These are phyloP conservation scores for Fregata magnificens DNA, from an alignment of 2,113 vertebrate species.

Conservation along the genomic window DNA sequence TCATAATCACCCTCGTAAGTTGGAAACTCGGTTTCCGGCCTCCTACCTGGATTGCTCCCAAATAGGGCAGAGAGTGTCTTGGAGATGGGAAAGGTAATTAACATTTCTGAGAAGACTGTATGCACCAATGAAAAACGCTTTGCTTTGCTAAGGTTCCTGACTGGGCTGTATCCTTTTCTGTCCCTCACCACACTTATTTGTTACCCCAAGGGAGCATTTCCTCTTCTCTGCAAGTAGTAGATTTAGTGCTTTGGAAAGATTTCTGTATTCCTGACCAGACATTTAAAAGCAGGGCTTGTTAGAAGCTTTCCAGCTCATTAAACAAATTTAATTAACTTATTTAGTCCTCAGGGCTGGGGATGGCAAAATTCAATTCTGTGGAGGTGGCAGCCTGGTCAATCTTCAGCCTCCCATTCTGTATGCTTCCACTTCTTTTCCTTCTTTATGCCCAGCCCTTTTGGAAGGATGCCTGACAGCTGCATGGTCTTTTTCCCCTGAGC, in stretches of 20 bases:
- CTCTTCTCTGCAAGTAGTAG: neutral
- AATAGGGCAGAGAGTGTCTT: neutral
- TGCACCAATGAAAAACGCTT: neutral
- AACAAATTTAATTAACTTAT: conserved; percentile 24
- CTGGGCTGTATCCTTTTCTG: neutral
- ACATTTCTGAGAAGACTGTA: neutral
- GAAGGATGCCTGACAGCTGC: conserved; percentile 21
- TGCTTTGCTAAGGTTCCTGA: neutral
- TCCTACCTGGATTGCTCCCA: neutral
- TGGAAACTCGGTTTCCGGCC: neutral
- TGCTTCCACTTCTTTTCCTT: neutral
- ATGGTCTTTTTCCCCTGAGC: neutral
- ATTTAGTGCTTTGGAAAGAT: neutral
- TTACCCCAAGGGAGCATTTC: neutral
- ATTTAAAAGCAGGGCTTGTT: neutral
- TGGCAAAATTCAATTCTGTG: conserved; percentile 6
- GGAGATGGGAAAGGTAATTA: conserved; percentile 10
- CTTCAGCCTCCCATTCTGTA: neutral
- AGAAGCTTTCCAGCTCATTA: conserved; percentile 44
- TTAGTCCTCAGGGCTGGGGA: conserved; percentile 7
- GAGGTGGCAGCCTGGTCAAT: neutral
- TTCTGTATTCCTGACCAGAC: neutral
- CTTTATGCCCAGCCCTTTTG: neutral
- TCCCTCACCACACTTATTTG: neutral
- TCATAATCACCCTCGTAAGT: neutral